Percentiles rank a stretch among this genome's conserved stretches.
phyloP scores from a whole-genome alignment of 2,797 vertebrate genomes.

The Synaphobranchus kaupii region DNA sequence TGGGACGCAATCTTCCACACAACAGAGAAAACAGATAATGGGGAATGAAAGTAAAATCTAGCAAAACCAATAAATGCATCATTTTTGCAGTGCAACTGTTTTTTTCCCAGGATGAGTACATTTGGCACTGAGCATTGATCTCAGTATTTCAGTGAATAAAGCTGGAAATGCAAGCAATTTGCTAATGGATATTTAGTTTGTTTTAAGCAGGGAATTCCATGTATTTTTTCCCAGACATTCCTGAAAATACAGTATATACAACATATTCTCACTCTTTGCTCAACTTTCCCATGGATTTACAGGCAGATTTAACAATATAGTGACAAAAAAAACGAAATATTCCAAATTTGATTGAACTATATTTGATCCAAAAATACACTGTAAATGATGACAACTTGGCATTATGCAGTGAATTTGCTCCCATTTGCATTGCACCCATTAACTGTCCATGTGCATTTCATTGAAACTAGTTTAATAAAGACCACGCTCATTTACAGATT shows the following conservation, averaged over 20 bases:
- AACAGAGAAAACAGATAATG: not conserved
- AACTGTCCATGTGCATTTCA: slow-evolving; percentile 71
- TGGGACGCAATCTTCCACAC: not conserved
- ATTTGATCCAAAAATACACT: not conserved
- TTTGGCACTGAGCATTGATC: not conserved
- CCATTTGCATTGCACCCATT: slow-evolving; percentile 57
- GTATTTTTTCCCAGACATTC: too few species aligned
- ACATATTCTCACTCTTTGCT: too few species aligned
- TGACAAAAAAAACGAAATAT: too few species aligned
- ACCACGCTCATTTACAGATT: slow-evolving; percentile 66
- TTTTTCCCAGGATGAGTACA: slow-evolving; percentile 7
- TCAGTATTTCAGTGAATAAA: not conserved
- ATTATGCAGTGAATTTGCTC: slow-evolving; percentile 41
- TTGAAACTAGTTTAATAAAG: slow-evolving; percentile 66
- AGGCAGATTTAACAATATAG: too few species aligned
- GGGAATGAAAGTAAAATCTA: too few species aligned
- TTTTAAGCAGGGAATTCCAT: not conserved
- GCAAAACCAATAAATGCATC: too few species aligned
- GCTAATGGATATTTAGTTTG: not conserved
- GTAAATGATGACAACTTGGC: slow-evolving; percentile 63
- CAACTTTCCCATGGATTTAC: too few species aligned
- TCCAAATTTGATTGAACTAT: too few species aligned
- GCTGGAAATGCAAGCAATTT: not conserved
- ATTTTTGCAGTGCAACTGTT: not conserved
- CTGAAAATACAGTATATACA: not conserved